Conservation (phyloP, 1,140 invertebrate genomes). For the Ceratina japonica region DNA sequence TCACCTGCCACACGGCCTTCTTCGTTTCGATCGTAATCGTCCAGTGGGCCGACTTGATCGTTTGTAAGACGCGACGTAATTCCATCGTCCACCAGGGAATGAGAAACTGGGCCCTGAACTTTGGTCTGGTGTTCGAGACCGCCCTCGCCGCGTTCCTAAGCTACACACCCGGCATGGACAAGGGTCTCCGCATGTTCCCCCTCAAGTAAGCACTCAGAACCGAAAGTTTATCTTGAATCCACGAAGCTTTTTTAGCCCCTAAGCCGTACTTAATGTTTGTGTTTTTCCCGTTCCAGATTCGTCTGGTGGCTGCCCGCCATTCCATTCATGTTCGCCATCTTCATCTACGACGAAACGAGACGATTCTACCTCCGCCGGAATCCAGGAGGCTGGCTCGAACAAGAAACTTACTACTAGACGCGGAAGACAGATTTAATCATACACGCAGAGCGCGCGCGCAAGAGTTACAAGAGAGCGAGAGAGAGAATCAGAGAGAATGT, state of each 20-base stretch:
- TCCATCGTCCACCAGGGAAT: conserved; percentile 98
- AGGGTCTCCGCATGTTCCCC: conserved; percentile 97
- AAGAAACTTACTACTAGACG: conserved; percentile 98
- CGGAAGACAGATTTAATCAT: conserved; percentile 51
- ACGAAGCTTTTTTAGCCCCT: neutral
- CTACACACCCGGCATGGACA: conserved; percentile 98
- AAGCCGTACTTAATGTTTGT: neutral
- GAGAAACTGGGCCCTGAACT: conserved; percentile 98
- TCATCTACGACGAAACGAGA: conserved; percentile 98
- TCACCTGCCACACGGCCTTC: conserved; percentile 99
- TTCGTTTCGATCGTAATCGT: conserved; percentile 99
- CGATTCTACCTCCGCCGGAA: conserved; percentile 97
- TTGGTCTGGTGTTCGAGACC: conserved; percentile 96
- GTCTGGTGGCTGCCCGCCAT: conserved; percentile 99
- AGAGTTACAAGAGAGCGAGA: conserved; percentile 46
- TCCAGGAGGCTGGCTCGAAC: conserved; percentile 98
- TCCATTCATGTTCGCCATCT: conserved; percentile 97
- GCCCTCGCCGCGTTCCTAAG: conserved; percentile 95
- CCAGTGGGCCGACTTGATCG: conserved; percentile 99
- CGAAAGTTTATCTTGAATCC: neutral
- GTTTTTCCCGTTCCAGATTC: conserved; percentile 85
- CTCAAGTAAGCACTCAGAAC: conserved; percentile 88
- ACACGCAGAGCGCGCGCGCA: conserved; percentile 61
- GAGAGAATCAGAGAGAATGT: conserved; percentile 54
- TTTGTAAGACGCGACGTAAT: conserved; percentile 98